A percentile compares a stretch with the other conserved stretches of the same genome.
These are phyloP conservation scores for Conus canariensis DNA, from an alignment of 2,888 invertebrate genomes.

Conservation along the genomic window DNA sequence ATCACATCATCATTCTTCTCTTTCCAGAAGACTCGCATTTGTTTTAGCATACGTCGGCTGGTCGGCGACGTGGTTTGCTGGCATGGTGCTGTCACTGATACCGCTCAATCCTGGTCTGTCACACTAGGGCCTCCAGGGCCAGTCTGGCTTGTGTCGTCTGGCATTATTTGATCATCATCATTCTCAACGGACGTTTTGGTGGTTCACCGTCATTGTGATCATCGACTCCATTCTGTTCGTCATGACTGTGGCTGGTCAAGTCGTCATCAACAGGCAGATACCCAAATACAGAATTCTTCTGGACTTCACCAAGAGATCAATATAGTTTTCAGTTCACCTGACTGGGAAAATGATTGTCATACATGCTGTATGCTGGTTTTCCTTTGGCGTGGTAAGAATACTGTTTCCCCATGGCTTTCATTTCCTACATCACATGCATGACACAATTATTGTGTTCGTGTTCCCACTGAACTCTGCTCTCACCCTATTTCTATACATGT, in stretches of 20 bases:
- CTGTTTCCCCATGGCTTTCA: neutral
- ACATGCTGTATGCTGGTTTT: neutral
- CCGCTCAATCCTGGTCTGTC: neutral
- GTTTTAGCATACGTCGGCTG: neutral
- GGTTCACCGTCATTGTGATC: neutral
- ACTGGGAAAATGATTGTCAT: neutral
- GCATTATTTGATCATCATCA: neutral
- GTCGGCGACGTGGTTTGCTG: neutral
- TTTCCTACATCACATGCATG: neutral
- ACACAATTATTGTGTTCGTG: neutral
- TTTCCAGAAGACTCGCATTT: neutral
- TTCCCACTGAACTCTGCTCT: too few species aligned
- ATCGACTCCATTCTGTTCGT: neutral
- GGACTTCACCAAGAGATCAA: neutral
- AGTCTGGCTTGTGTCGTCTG: neutral
- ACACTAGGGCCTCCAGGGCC: neutral
- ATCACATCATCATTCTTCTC: neutral
- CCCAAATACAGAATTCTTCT: neutral
- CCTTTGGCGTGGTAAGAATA: neutral
- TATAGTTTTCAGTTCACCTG: neutral
- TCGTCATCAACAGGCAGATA: neutral
- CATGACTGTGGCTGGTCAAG: neutral
- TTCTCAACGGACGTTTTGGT: neutral
- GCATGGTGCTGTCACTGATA: neutral
- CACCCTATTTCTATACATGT: neutral